These are phyloP conservation scores for Scolopax rusticola DNA, from an alignment of 2,797 vertebrate genomes.

Conservation along the genomic window DNA sequence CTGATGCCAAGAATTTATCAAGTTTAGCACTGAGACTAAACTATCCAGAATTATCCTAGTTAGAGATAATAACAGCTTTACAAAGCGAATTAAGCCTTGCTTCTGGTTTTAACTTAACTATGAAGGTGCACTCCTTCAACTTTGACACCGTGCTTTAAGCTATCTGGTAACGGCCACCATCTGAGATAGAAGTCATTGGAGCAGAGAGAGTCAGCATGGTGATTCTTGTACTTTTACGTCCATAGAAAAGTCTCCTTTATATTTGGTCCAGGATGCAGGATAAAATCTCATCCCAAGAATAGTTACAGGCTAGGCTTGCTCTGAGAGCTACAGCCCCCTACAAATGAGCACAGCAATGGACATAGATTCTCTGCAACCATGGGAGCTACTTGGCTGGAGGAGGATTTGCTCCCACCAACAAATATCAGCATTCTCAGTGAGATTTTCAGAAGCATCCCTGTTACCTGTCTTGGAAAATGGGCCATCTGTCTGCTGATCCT, in stretches of 20 bases:
- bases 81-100: background rate
- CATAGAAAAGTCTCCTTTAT: background rate
- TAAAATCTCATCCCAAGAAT: background rate
- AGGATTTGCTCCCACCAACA: background rate
- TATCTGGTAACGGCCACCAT: background rate
- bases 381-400: background rate
- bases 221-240: background rate
- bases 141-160: background rate
- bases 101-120: conserved; percentile 10
- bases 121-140: background rate
- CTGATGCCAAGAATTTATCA: conserved; percentile 36
- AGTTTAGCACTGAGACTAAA: conserved; percentile 5
- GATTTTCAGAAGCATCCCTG: background rate
- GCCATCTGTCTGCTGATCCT: background rate
- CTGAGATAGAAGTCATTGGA: background rate
- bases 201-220: background rate
- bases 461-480: conserved; percentile 16
- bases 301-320: background rate
- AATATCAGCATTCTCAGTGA: background rate
- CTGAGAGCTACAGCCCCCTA: background rate
- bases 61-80: conserved; percentile 4
- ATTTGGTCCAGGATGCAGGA: background rate
- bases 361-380: background rate
- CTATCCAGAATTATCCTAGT: background rate
- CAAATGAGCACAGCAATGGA: background rate